Evolutionary conservation across 2,888 invertebrate genomes (phyloP).

Genomic region (Drosophila formosana): DNA sequence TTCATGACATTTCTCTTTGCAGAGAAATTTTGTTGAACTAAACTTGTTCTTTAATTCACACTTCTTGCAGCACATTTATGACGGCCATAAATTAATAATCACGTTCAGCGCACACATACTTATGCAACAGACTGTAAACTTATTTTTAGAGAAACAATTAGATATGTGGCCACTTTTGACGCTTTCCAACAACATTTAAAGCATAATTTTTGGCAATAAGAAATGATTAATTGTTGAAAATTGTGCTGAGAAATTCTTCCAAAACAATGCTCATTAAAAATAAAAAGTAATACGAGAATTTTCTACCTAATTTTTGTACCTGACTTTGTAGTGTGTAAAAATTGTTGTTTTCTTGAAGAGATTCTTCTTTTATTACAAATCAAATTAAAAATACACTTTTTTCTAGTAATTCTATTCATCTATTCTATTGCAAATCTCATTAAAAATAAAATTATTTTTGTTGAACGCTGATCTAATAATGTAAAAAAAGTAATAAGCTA

Average conservation of each 20-base stretch:
- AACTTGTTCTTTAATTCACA: slow-evolving; percentile 7
- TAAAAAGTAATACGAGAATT: not conserved
- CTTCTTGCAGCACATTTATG: not conserved
- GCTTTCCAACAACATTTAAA: not conserved
- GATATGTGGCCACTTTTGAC: not conserved
- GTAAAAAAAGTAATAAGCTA: not conserved
- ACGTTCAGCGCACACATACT: slow-evolving; percentile 2
- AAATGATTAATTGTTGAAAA: slow-evolving; percentile 19
- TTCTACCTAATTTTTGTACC: slow-evolving; percentile 36
- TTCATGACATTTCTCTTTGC: not conserved
- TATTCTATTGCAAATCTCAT: too few relatives aligned
- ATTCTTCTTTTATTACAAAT: too few relatives aligned
- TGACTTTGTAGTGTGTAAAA: not conserved
- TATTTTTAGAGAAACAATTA: not conserved
- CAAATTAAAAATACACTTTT: too few relatives aligned
- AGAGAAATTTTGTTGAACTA: not conserved
- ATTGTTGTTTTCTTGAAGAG: too few relatives aligned
- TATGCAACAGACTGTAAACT: slow-evolving; percentile 6
- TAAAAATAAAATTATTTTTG: too few relatives aligned
- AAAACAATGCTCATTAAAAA: not conserved
- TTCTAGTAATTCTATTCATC: too few relatives aligned
- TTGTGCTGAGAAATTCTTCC: slow-evolving; percentile 2
- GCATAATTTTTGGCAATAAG: slow-evolving; percentile 2
- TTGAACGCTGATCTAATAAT: too few relatives aligned
- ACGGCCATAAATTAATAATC: slow-evolving; percentile 1